Conservation (phyloP, 2,888 invertebrate species). For the Vannuccia rotundouncinata region DNA sequence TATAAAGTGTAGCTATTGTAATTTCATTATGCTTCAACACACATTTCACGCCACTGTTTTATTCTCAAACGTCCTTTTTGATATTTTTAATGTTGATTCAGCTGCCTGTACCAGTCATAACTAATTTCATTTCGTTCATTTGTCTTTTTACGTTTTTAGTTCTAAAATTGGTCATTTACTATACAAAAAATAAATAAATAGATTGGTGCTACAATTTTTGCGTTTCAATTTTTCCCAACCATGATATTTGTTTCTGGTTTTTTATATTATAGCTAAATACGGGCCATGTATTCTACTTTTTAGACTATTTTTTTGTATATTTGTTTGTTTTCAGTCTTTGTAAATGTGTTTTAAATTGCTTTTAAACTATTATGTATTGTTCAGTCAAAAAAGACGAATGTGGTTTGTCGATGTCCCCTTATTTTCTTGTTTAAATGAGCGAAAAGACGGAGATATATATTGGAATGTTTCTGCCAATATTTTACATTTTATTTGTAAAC, state of each 20-base stretch:
- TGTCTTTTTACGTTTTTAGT: background rate
- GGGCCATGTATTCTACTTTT: too few relatives aligned
- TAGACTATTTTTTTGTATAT: too few relatives aligned
- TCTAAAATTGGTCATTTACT: background rate
- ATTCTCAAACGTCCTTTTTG: background rate
- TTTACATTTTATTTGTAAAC: too few relatives aligned
- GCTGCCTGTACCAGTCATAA: background rate
- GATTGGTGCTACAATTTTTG: background rate
- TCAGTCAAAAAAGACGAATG: too few relatives aligned
- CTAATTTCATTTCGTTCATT: background rate
- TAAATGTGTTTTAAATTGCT: too few relatives aligned
- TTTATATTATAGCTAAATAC: background rate
- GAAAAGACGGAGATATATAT: too few relatives aligned
- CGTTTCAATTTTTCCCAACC: background rate
- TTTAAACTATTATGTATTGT: too few relatives aligned
- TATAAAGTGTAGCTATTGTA: background rate
- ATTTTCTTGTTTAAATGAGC: too few relatives aligned
- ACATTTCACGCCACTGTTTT: background rate
- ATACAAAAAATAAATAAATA: background rate
- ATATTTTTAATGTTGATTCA: background rate
- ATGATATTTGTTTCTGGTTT: background rate
- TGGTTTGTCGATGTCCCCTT: too few relatives aligned
- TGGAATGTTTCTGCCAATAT: too few relatives aligned
- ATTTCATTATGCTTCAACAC: background rate
- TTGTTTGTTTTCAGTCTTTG: too few relatives aligned